A percentile compares a stretch with the other conserved stretches of the same genome.
Evolutionary conservation across 2,797 vertebrate species (phyloP).

Genomic region (Crenuchus spilurus): DNA sequence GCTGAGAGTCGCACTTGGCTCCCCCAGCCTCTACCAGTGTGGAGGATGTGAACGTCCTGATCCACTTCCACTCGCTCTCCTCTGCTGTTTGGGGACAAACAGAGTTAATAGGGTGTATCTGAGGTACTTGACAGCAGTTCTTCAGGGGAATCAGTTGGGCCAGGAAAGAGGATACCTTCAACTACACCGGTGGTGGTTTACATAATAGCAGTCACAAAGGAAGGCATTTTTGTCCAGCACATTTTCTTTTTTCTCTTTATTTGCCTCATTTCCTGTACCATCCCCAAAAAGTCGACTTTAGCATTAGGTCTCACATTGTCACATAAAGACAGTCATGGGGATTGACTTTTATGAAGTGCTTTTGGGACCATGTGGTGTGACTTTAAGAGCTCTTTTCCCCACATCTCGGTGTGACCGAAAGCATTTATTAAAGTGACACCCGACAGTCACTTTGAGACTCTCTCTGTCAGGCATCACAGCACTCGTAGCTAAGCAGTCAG

Average conservation of each 20-base stretch:
- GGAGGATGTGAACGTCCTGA: slow-evolving; percentile 50
- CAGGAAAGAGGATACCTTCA: slow-evolving; percentile 50
- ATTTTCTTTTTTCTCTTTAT: slow-evolving; percentile 7
- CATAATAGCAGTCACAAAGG: slow-evolving; percentile 50
- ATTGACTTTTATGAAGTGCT: slow-evolving; percentile 69
- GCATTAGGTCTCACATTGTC: slow-evolving; percentile 37
- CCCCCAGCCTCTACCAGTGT: slow-evolving; percentile 37
- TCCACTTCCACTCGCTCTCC: slow-evolving; percentile 43
- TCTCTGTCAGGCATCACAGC: slow-evolving; percentile 69
- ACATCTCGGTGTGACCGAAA: slow-evolving; percentile 71
- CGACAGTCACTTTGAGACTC: slow-evolving; percentile 74
- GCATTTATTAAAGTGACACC: slow-evolving; percentile 77
- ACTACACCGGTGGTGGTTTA: slow-evolving; percentile 49
- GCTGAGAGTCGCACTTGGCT: slow-evolving; percentile 51
- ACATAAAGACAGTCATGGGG: slow-evolving; percentile 48
- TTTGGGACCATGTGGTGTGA: slow-evolving; percentile 50
- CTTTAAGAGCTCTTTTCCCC: slow-evolving; percentile 65
- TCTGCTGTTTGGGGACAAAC: slow-evolving; percentile 53
- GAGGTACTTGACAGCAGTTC: slow-evolving; percentile 54
- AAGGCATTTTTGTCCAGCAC: slow-evolving; percentile 31
- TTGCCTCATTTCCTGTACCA: slow-evolving; percentile 27
- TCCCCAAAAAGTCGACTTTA: slow-evolving; percentile 40
- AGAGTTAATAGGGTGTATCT: slow-evolving; percentile 57
- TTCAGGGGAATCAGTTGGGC: slow-evolving; percentile 41
- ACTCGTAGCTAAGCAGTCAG: slow-evolving; percentile 70